These are phyloP conservation scores for Bombycilla garrulus DNA, from an alignment of 2,113 vertebrate species.

Conservation along the genomic window DNA sequence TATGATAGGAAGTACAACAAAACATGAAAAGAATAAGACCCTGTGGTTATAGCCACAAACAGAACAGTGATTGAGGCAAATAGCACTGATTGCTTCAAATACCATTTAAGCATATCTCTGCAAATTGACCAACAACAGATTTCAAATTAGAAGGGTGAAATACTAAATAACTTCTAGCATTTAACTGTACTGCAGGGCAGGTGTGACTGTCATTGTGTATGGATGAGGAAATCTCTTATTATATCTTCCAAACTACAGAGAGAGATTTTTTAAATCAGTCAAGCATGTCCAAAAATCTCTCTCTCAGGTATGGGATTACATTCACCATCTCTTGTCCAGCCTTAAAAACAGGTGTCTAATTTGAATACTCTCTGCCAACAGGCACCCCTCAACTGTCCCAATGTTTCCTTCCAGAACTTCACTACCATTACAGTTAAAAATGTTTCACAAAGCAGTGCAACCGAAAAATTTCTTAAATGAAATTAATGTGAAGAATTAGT, in stretches of 20 bases:
- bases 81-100: not conserved
- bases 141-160: not conserved
- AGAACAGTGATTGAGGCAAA: not conserved
- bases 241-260: not conserved
- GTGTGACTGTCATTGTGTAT: not conserved
- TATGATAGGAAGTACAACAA: not conserved
- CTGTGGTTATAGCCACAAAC: not conserved
- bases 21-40: not conserved
- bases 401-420: not conserved
- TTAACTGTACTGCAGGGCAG: accelerated
- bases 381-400: not conserved
- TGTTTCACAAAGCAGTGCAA: not conserved
- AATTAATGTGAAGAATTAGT: not conserved
- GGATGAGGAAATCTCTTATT: not conserved
- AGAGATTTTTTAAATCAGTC: not conserved
- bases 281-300: not conserved
- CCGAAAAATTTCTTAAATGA: not conserved
- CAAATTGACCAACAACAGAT: not conserved
- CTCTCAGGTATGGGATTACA: not conserved
- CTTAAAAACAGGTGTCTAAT: not conserved
- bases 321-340: not conserved
- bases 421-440: not conserved
- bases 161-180: not conserved
- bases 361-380: not conserved
- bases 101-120: not conserved